phyloP scores from a whole-genome alignment of 1,140 invertebrate species.

The Philotrypesis tridentata region DNA sequence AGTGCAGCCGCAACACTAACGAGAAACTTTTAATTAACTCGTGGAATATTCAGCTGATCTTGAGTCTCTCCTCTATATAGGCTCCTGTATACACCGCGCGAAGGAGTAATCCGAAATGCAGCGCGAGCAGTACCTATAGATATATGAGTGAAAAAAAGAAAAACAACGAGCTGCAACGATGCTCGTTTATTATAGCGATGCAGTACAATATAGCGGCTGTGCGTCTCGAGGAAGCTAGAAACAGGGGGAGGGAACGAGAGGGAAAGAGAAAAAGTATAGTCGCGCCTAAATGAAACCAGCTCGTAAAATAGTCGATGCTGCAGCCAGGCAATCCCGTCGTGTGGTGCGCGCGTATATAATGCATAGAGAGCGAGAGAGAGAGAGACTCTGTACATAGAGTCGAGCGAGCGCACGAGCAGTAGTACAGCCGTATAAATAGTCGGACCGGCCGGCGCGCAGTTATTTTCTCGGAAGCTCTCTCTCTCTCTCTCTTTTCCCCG shows the following conservation, averaged over 20 bases:
- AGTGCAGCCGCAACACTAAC: neutral
- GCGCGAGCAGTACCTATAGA: neutral
- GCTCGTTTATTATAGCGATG: neutral
- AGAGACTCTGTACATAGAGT: neutral
- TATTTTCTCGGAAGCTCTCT: neutral
- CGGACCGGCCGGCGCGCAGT: neutral
- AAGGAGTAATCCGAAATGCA: too few species aligned
- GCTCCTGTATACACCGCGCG: neutral
- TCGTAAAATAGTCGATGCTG: constrained; percentile 28
- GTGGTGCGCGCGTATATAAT: neutral
- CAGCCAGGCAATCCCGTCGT: too few species aligned
- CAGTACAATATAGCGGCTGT: too few species aligned
- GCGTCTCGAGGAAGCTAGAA: too few species aligned
- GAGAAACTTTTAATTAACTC: neutral
- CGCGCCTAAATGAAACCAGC: constrained; percentile 14
- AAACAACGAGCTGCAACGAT: neutral
- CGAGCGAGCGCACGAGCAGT: neutral
- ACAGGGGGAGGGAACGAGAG: neutral
- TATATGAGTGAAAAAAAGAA: neutral
- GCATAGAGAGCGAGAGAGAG: neutral
- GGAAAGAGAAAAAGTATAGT: neutral
- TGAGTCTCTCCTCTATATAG: neutral
- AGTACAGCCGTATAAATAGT: constrained; percentile 40
- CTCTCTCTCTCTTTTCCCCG: neutral
- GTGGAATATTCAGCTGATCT: neutral